These are phyloP conservation scores for Maniola jurtina DNA, from an alignment of 1,140 invertebrate species.

Conservation along the genomic window DNA sequence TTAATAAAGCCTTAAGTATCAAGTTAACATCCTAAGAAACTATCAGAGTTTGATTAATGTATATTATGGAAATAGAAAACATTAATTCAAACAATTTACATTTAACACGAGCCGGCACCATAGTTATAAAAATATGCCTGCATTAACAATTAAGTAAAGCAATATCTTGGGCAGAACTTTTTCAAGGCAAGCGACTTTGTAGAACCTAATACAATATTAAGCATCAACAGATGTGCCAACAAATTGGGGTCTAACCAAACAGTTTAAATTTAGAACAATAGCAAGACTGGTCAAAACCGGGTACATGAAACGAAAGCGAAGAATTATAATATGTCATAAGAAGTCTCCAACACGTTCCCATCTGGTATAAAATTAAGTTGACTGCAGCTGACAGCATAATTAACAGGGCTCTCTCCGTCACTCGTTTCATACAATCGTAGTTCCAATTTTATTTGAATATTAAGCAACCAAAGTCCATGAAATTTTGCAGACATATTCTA, in stretches of 20 bases:
- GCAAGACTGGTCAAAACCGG: too few relatives aligned
- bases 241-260: not conserved
- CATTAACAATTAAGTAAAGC: constrained; percentile 7
- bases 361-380: too few relatives aligned
- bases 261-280: too few relatives aligned
- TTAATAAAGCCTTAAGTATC: not conserved
- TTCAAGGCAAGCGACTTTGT: constrained; percentile 3
- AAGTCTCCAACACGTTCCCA: too few relatives aligned
- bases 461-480: too few relatives aligned
- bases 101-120: not conserved
- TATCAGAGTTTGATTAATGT: not conserved
- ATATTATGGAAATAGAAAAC: not conserved
- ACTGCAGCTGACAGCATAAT: too few relatives aligned
- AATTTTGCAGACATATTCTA: too few relatives aligned
- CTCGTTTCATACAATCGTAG: too few relatives aligned
- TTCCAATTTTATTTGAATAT: too few relatives aligned
- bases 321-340: too few relatives aligned
- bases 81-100: constrained; percentile 5
- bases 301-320: too few relatives aligned
- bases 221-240: not conserved
- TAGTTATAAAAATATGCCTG: not conserved
- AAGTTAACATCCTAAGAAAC: not conserved
- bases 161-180: constrained; percentile 7
- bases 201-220: constrained; percentile 2
- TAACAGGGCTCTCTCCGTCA: too few relatives aligned